phyloP scores from a whole-genome alignment of 2,113 vertebrate genomes.

The Gambusia affinis region DNA sequence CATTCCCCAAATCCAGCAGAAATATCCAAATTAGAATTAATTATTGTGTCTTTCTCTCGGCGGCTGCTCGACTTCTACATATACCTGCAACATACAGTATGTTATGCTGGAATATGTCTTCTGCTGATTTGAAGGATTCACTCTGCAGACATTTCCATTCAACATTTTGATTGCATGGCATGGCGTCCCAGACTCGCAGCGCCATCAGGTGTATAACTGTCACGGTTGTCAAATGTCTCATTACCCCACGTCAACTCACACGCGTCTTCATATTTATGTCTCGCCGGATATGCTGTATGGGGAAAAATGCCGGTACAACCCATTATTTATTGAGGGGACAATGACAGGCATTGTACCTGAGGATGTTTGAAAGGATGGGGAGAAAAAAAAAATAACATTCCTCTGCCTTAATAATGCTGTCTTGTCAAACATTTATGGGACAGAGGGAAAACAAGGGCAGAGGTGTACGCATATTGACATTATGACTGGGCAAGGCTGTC shows the following conservation, averaged over 20 bases:
- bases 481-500: conserved; percentile 61
- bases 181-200: conserved; percentile 45
- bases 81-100: conserved; percentile 15
- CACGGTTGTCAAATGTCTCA: conserved; percentile 69
- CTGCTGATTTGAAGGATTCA: conserved; percentile 32
- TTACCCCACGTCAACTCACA: conserved; percentile 72
- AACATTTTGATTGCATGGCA: conserved; percentile 55
- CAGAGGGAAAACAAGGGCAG: conserved; percentile 64
- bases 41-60: conserved; percentile 46
- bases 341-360: conserved; percentile 70
- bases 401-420: conserved; percentile 66
- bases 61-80: conserved; percentile 42
- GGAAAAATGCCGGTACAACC: conserved; percentile 46
- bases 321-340: conserved; percentile 72
- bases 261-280: conserved; percentile 71
- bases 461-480: conserved; percentile 64
- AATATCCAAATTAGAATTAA: conserved; percentile 73
- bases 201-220: conserved; percentile 62
- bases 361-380: conserved; percentile 57
- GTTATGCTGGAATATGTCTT: conserved; percentile 27
- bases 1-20: conserved; percentile 42
- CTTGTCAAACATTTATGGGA: conserved; percentile 76
- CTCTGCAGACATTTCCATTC: conserved; percentile 25
- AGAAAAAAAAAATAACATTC: conserved; percentile 52
- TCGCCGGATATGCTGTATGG: conserved; percentile 53